Evolutionary conservation across 2,888 invertebrate genomes (phyloP).

Genomic region (Notodonta ziczac): DNA sequence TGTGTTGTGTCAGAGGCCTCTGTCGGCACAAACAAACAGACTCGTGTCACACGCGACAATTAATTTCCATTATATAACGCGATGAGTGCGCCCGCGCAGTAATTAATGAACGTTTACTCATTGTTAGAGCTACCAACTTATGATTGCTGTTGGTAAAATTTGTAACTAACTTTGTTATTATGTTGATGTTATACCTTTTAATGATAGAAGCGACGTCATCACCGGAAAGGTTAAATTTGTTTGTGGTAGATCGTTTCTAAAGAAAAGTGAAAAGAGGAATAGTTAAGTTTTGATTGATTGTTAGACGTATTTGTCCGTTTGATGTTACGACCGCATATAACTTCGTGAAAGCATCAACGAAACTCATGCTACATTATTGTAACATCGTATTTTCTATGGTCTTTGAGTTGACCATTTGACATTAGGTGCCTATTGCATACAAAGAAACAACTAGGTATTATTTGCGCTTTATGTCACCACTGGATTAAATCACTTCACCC

Average conservation of each 20-base stretch:
- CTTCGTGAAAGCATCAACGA: too few species aligned
- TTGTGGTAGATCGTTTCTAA: neutral
- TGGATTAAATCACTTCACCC: too few species aligned
- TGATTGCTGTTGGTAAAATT: neutral
- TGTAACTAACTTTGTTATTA: neutral
- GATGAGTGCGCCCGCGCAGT: constrained; percentile 32
- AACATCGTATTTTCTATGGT: too few species aligned
- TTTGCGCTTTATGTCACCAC: too few species aligned
- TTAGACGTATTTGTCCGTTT: neutral
- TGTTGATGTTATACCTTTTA: neutral
- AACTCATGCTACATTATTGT: too few species aligned
- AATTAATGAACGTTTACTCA: constrained; percentile 32
- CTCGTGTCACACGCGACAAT: neutral
- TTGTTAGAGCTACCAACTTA: constrained; percentile 10
- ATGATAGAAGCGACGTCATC: neutral
- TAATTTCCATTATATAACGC: neutral
- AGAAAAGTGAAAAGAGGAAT: constrained; percentile 1
- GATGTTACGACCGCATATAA: neutral
- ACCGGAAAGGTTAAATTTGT: too few species aligned
- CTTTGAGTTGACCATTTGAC: too few species aligned
- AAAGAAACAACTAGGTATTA: too few species aligned
- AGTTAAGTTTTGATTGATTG: neutral
- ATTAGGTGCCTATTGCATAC: too few species aligned
- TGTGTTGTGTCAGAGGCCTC: neutral
- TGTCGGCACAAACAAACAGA: constrained; percentile 1